A percentile compares a stretch with the other conserved stretches of the same genome.
Conservation (phyloP, 2,888 invertebrate genomes). For the Drosophila bunnanda region DNA sequence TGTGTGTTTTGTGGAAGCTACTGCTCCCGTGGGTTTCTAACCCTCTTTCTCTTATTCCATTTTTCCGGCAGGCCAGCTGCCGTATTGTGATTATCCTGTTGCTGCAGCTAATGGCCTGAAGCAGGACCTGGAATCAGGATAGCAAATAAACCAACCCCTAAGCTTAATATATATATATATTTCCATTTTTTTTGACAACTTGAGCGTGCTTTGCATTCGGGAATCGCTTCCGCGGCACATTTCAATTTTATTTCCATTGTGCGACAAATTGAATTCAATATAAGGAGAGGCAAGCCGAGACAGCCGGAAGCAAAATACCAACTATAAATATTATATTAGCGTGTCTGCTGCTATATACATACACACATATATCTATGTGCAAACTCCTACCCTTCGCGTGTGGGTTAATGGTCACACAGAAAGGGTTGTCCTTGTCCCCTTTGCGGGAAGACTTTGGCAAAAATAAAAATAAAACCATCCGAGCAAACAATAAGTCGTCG, state of each 20-base stretch:
- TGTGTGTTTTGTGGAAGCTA: conserved; percentile 4
- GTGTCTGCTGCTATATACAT: conserved; percentile 37
- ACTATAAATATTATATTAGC: conserved; percentile 79
- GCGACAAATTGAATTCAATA: conserved; percentile 62
- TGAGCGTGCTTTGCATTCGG: conserved; percentile 57
- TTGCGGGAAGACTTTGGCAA: conserved; percentile 48
- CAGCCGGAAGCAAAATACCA: conserved; percentile 74
- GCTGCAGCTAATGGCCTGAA: conserved; percentile 54
- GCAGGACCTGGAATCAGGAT: conserved; percentile 11
- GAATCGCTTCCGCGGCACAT: conserved; percentile 54
- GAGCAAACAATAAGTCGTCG: conserved; percentile 27
- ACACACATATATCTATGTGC: not conserved
- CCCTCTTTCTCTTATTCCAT: conserved; percentile 2
- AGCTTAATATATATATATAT: not conserved
- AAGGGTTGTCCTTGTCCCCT: conserved; percentile 70
- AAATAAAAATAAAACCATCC: conserved; percentile 15
- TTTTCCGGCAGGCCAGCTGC: conserved; percentile 23
- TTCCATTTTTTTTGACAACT: conserved; percentile 6
- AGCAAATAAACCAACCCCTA: conserved; percentile 56
- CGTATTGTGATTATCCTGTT: conserved; percentile 66
- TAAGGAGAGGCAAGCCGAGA: conserved; percentile 43
- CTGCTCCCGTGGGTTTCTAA: conserved; percentile 11
- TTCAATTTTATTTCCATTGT: conserved; percentile 60
- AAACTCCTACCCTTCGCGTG: conserved; percentile 15
- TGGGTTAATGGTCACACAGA: conserved; percentile 38